Evolutionary conservation across 2,888 invertebrate genomes (phyloP).

Genomic region (Pyralis farinalis): DNA sequence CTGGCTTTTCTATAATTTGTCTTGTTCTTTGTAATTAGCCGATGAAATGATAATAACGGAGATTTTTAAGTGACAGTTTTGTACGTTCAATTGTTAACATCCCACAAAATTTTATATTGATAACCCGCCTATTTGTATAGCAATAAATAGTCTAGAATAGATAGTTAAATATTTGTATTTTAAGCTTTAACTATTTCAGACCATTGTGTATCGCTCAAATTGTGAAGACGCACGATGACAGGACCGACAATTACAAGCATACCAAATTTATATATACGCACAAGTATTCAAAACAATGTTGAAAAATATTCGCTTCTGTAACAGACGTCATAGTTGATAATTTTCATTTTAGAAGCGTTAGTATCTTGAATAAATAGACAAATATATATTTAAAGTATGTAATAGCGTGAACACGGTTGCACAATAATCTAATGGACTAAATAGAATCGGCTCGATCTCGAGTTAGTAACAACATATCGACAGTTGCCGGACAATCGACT

Average conservation of each 20-base stretch:
- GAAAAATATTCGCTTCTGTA: conserved; percentile 9
- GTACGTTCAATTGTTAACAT: conserved; percentile 56
- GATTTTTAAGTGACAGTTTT: conserved; percentile 23
- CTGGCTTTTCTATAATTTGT: conserved; percentile 24
- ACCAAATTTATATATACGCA: conserved; percentile 42
- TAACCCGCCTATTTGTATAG: conserved; percentile 79
- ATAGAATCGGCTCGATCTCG: conserved; percentile 25
- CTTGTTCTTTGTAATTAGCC: conserved; percentile 18
- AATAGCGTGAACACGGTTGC: conserved; percentile 9
- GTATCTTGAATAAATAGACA: background rate
- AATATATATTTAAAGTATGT: conserved; percentile 14
- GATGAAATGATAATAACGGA: conserved; percentile 14
- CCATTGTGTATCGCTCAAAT: conserved; percentile 45
- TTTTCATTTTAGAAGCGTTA: conserved; percentile 1
- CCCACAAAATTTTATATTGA: conserved; percentile 62
- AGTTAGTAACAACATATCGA: conserved; percentile 61
- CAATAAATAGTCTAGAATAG: conserved; percentile 78
- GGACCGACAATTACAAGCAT: conserved; percentile 12
- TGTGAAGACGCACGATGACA: conserved; percentile 24
- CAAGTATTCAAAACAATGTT: conserved; percentile 28
- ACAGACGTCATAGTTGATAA: background rate
- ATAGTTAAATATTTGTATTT: conserved; percentile 66
- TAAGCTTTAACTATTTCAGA: conserved; percentile 59
- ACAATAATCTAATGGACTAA: conserved; percentile 8
- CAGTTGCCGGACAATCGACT: conserved; percentile 56